Conservation (phyloP, 1,140 invertebrate species). For the Cherax quadricarinatus region DNA sequence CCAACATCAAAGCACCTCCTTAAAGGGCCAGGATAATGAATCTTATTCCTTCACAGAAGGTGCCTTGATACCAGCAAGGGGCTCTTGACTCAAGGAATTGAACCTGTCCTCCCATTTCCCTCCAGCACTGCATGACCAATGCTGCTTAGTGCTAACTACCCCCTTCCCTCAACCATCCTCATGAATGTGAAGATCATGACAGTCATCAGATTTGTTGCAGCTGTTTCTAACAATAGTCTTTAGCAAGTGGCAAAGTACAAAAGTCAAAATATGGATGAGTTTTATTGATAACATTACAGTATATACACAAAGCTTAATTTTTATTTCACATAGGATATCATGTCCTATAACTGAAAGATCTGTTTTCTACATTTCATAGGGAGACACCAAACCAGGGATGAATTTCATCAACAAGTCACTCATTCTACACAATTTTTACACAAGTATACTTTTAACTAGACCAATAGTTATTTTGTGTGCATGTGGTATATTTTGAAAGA, state of each 20-base stretch:
- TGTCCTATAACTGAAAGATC: slow-evolving; percentile 49
- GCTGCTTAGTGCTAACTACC: no score
- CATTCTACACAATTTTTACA: slow-evolving; percentile 23
- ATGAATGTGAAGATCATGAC: no score
- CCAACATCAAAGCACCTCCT: no score
- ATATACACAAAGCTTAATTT: slow-evolving; percentile 68
- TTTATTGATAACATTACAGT: slow-evolving; percentile 71
- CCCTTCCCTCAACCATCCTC: no score
- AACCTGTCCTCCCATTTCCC: no score
- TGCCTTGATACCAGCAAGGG: no score
- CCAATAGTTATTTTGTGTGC: slow-evolving; percentile 29
- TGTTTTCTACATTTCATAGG: slow-evolving; percentile 38
- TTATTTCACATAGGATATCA: slow-evolving; percentile 48
- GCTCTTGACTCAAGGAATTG: no score
- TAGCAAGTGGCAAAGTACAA: background rate
- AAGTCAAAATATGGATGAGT: slow-evolving; percentile 46
- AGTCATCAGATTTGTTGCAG: no score
- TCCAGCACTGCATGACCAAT: no score
- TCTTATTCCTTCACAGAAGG: no score
- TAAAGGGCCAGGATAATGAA: no score
- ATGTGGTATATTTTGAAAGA: slow-evolving; percentile 38
- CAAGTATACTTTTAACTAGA: slow-evolving; percentile 30
- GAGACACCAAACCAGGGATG: slow-evolving; percentile 54
- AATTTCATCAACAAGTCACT: slow-evolving; percentile 26
- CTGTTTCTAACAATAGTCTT: no score